Evolutionary conservation across 2,888 invertebrate species (phyloP).

Genomic region (Nebria salina): DNA sequence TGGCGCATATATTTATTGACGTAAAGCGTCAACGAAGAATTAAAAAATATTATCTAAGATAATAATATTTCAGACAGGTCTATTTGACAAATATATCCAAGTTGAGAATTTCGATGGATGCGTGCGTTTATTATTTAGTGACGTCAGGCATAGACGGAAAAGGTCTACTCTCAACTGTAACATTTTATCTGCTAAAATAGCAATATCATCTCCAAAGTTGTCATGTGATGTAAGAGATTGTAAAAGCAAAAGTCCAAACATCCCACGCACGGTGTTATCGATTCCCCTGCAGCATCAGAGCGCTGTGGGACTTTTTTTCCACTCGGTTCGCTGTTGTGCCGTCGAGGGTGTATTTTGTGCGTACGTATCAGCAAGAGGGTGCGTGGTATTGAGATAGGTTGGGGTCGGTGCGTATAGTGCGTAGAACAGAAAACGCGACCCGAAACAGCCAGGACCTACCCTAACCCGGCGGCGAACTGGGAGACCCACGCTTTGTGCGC

Average conservation of each 20-base stretch:
- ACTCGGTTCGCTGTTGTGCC: not conserved
- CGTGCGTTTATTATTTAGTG: not conserved
- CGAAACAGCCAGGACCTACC: not conserved
- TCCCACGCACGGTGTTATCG: not conserved
- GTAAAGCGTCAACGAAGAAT: no score
- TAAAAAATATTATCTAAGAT: no score
- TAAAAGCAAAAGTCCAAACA: not conserved
- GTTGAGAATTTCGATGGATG: no score
- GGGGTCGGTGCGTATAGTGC: slow-evolving; percentile 1
- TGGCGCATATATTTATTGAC: not conserved
- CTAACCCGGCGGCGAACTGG: not conserved
- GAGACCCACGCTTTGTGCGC: not conserved
- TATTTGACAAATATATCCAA: no score
- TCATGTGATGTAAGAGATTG: not conserved
- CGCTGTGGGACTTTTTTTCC: not conserved
- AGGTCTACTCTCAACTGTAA: no score
- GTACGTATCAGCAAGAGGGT: not conserved
- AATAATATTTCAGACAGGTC: no score
- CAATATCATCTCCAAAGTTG: not conserved
- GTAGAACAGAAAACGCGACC: not conserved
- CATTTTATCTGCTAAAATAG: not conserved
- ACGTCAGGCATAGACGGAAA: not conserved
- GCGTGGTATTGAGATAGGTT: not conserved
- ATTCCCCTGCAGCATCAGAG: not conserved
- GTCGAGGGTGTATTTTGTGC: not conserved